Conservation (phyloP, 2,888 invertebrate genomes). For the Ceraclea dissimilis region DNA sequence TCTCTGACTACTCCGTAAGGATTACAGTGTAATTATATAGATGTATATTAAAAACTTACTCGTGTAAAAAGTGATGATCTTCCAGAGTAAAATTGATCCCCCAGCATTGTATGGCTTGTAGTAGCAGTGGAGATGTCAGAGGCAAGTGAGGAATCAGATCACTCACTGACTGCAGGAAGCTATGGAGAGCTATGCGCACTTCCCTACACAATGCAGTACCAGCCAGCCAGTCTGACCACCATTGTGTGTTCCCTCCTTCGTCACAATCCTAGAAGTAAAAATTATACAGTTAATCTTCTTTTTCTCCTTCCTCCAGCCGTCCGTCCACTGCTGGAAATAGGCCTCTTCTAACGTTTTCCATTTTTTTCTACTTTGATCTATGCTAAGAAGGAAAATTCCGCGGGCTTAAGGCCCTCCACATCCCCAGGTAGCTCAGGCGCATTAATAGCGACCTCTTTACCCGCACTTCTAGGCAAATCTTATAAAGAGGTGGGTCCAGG, state of each 20-base stretch:
- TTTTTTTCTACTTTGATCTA: background rate
- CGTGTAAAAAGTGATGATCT: slow-evolving; percentile 86
- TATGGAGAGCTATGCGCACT: slow-evolving; percentile 66
- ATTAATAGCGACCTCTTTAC: too few species aligned
- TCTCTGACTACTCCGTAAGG: too few species aligned
- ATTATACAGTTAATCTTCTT: too few species aligned
- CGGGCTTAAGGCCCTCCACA: too few species aligned
- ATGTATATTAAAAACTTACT: slow-evolving; percentile 33
- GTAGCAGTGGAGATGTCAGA: slow-evolving; percentile 77
- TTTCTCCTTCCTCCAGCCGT: too few species aligned
- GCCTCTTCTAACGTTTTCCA: too few species aligned
- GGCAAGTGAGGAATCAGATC: slow-evolving; percentile 85
- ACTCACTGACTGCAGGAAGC: slow-evolving; percentile 82
- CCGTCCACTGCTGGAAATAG: too few species aligned
- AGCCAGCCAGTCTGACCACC: slow-evolving; percentile 9
- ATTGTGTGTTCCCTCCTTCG: background rate
- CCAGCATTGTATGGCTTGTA: slow-evolving; percentile 92
- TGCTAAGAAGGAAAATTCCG: too few species aligned
- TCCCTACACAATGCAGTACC: slow-evolving; percentile 3
- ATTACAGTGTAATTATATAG: too few species aligned
- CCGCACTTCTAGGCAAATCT: too few species aligned
- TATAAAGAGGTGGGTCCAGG: too few species aligned
- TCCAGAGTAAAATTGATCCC: slow-evolving; percentile 81
- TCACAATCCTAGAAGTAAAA: background rate
- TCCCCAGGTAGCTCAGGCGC: too few species aligned